Conservation (phyloP, 2,797 vertebrate genomes). For the Galagoides demidoff region DNA sequence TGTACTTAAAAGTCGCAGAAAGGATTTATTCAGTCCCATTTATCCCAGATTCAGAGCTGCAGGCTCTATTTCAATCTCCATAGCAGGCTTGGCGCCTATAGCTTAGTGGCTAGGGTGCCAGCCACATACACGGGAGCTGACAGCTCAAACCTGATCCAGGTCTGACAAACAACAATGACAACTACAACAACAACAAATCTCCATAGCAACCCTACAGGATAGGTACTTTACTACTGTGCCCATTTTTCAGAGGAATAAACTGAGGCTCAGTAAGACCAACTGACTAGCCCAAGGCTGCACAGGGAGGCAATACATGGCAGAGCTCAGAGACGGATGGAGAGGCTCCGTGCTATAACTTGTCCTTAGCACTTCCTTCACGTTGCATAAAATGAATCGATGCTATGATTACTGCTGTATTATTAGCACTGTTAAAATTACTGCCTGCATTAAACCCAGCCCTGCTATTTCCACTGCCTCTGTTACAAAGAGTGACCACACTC, state of each 20-base stretch:
- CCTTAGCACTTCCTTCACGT: rapidly evolving
- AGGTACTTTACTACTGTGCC: rapidly evolving
- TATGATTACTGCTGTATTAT: not conserved
- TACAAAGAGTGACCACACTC: not conserved
- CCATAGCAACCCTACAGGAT: rapidly evolving
- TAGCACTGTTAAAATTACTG: not conserved
- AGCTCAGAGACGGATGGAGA: no score
- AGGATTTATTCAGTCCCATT: rapidly evolving
- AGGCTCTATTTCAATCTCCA: not conserved
- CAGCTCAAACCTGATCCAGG: no score
- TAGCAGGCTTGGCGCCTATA: no score
- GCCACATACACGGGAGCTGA: no score
- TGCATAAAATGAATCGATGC: not conserved
- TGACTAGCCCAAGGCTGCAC: not conserved
- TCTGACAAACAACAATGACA: no score
- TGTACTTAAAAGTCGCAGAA: not conserved
- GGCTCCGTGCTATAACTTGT: rapidly evolving
- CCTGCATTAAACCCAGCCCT: not conserved
- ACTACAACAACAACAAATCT: no score
- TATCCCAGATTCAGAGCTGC: rapidly evolving
- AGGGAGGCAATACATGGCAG: not conserved
- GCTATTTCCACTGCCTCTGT: not conserved
- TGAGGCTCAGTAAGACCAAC: not conserved
- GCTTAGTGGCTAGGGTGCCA: no score
- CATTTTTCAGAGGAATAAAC: slow-evolving; percentile 34